phyloP scores from a whole-genome alignment of 2,797 vertebrate species.

The Lepus townsendii region DNA sequence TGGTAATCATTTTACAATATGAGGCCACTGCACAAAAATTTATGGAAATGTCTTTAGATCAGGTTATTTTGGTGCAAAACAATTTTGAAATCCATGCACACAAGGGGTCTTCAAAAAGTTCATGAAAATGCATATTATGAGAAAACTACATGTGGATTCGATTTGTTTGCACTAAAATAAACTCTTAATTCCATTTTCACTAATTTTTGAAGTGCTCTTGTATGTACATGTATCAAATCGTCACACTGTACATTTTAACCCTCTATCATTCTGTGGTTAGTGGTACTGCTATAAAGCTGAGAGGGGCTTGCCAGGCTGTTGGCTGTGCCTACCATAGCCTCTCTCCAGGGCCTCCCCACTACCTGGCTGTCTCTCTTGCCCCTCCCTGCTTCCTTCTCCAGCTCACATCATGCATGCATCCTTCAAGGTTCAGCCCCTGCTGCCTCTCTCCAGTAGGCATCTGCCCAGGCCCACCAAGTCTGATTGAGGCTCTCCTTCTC shows the following conservation, averaged over 20 bases:
- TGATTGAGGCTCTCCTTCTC: not conserved
- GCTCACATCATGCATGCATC: not conserved
- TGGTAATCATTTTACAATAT: not conserved
- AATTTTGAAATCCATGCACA: too few species aligned
- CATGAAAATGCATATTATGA: too few species aligned
- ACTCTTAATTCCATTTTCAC: too few species aligned
- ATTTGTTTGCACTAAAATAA: too few species aligned
- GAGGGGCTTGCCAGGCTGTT: not conserved
- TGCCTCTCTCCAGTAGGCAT: not conserved
- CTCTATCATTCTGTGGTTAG: not conserved
- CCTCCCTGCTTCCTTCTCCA: not conserved
- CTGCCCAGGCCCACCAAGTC: not conserved
- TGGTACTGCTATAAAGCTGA: not conserved
- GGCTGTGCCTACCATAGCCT: not conserved
- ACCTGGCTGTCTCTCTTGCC: not conserved
- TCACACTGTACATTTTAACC: not conserved
- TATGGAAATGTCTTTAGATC: too few species aligned
- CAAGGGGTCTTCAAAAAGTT: too few species aligned
- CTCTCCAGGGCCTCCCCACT: not conserved
- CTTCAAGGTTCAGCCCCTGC: too few species aligned
- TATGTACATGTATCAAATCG: too few species aligned
- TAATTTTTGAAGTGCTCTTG: too few species aligned
- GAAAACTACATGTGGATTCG: too few species aligned
- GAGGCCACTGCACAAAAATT: too few species aligned
- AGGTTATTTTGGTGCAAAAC: too few species aligned